Evolutionary conservation across 2,113 vertebrate genomes (phyloP).

Genomic region (Vireo altiloquus): DNA sequence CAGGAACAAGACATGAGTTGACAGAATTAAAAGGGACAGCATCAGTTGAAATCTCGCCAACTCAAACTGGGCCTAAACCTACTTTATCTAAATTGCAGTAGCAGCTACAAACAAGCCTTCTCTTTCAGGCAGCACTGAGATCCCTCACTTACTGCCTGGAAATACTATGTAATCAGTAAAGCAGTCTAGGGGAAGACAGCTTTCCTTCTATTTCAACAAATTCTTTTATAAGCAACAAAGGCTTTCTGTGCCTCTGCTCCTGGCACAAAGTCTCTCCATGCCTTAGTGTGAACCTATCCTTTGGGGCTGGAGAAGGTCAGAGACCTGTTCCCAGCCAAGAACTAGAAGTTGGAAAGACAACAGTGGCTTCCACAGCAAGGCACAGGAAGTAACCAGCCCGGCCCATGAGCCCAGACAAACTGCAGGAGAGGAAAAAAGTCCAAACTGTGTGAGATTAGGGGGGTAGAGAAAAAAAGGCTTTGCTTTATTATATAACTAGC

Average conservation of each 20-base stretch:
- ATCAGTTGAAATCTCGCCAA: constrained; percentile 28
- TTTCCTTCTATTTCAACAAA: constrained; percentile 33
- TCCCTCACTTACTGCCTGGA: not conserved
- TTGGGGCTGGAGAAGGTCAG: not conserved
- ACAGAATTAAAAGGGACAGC: constrained; percentile 47
- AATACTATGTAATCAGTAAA: constrained; percentile 1
- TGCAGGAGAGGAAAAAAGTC: not conserved
- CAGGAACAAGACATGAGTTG: constrained; percentile 4
- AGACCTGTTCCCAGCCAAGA: not conserved
- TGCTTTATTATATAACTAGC: not conserved
- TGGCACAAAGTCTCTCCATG: not conserved
- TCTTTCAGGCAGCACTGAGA: constrained; percentile 9
- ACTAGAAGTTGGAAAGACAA: not conserved
- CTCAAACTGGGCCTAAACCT: constrained; percentile 20
- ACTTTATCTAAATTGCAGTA: constrained; percentile 28
- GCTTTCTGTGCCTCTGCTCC: constrained; percentile 38
- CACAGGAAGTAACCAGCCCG: not conserved
- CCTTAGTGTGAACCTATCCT: not conserved
- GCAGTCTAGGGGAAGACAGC: not conserved
- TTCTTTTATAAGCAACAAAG: constrained; percentile 37
- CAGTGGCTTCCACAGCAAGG: not conserved
- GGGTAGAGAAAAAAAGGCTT: not conserved
- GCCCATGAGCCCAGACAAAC: not conserved
- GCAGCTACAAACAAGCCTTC: constrained; percentile 35
- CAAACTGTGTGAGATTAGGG: not conserved